Evolutionary conservation across 2,888 invertebrate genomes (phyloP).

Genomic region (Hypomecis punctinalis): DNA sequence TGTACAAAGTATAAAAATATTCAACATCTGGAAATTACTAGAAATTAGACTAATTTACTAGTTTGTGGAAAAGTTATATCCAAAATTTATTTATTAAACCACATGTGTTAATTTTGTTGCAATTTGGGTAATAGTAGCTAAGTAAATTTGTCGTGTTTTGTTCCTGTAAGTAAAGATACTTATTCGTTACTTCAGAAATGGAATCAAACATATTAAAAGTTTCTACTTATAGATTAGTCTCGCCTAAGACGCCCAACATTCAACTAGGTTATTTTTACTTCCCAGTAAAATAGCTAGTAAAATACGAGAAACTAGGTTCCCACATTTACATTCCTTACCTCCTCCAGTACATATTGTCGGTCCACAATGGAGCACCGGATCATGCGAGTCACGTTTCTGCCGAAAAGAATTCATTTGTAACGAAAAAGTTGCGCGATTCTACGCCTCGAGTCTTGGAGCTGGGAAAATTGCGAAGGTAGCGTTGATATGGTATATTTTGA

Average conservation of each 20-base stretch:
- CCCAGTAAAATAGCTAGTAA: slow-evolving; percentile 15
- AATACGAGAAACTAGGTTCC: slow-evolving; percentile 12
- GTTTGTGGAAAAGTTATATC: too few relatives aligned
- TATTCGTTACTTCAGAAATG: too few relatives aligned
- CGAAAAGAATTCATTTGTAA: slow-evolving; percentile 69
- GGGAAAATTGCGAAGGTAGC: neutral
- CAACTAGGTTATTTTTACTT: neutral
- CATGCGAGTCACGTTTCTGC: slow-evolving; percentile 61
- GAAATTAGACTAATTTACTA: too few relatives aligned
- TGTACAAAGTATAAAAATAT: too few relatives aligned
- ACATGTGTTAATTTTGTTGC: too few relatives aligned
- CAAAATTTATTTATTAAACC: too few relatives aligned
- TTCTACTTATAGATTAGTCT: neutral
- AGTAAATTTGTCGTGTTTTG: too few relatives aligned
- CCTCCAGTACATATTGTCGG: slow-evolving; percentile 27
- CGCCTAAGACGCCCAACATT: neutral
- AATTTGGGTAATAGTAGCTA: too few relatives aligned
- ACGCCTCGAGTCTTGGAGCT: slow-evolving; percentile 15
- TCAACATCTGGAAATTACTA: too few relatives aligned
- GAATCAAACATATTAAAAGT: too few relatives aligned
- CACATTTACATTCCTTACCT: slow-evolving; percentile 17
- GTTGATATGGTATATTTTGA: neutral
- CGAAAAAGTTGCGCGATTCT: slow-evolving; percentile 57
- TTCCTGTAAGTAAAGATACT: too few relatives aligned
- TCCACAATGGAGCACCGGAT: slow-evolving; percentile 49